These are phyloP conservation scores for Capreolus pygargus DNA, from an alignment of 2,113 vertebrate genomes.

Conservation along the genomic window DNA sequence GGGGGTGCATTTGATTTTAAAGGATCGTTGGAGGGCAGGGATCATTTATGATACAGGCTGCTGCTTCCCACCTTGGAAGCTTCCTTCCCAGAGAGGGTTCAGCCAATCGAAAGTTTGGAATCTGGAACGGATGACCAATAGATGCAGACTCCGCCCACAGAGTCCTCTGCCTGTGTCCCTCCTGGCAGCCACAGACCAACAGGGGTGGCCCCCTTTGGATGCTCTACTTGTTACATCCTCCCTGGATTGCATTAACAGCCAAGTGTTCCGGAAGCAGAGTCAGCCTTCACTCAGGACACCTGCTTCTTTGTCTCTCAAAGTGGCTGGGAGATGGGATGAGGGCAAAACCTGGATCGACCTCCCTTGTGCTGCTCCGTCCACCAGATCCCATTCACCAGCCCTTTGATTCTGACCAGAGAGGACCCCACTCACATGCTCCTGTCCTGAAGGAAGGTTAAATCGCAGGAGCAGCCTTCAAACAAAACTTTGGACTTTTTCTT, in stretches of 20 bases:
- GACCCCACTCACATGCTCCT: not conserved
- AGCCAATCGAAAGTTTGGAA: not conserved
- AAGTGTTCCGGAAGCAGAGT: not conserved
- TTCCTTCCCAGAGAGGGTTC: not conserved
- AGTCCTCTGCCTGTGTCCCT: not conserved
- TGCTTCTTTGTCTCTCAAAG: not conserved
- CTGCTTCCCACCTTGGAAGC: not conserved
- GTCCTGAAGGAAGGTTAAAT: not conserved
- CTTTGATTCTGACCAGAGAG: not conserved
- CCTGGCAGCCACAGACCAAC: not conserved
- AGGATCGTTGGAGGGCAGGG: too few species aligned
- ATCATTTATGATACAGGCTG: not conserved
- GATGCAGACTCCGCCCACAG: fast-evolving
- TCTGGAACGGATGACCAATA: fast-evolving
- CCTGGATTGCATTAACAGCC: too few species aligned
- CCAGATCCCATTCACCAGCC: not conserved
- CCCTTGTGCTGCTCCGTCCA: too few species aligned
- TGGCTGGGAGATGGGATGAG: not conserved
- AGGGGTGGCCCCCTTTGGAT: too few species aligned
- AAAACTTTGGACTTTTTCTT: not conserved
- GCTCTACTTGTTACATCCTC: too few species aligned
- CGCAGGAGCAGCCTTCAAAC: not conserved
- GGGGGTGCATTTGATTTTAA: not conserved
- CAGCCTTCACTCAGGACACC: not conserved
- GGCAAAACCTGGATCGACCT: not conserved